phyloP scores from a whole-genome alignment of 2,888 invertebrate genomes.

The Apoda limacodes region DNA sequence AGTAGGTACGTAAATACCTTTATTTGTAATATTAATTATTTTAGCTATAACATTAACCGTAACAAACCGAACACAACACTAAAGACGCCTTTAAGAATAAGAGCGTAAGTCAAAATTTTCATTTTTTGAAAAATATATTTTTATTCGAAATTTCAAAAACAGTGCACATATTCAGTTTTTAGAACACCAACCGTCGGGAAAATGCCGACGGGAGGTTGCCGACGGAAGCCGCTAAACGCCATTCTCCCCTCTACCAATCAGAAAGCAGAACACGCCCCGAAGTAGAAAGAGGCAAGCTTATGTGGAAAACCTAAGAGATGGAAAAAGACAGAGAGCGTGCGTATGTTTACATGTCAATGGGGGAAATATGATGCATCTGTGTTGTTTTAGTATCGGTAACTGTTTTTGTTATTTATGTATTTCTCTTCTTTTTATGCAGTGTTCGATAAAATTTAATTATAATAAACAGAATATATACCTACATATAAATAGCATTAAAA shows the following conservation, averaged over 20 bases:
- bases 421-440: conserved; percentile 43
- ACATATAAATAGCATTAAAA: no score
- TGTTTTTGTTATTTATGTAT: conserved; percentile 57
- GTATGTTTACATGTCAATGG: conserved; percentile 49
- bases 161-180: no score
- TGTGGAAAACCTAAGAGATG: conserved; percentile 33
- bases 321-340: conserved; percentile 38
- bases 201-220: conserved; percentile 57
- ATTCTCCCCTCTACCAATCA: conserved; percentile 60
- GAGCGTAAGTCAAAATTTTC: no score
- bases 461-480: no score
- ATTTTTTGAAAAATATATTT: no score
- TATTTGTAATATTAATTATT: no score
- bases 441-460: no score
- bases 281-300: conserved; percentile 28
- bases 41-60: no score
- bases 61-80: no score
- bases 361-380: conserved; percentile 65
- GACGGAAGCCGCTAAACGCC: conserved; percentile 36
- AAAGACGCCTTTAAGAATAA: no score
- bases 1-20: no score
- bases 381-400: conserved; percentile 64
- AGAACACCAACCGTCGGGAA: conserved; percentile 56
- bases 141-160: no score
- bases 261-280: conserved; percentile 51